Conservation (phyloP, 2,113 vertebrate species). For the Rana temporaria region DNA sequence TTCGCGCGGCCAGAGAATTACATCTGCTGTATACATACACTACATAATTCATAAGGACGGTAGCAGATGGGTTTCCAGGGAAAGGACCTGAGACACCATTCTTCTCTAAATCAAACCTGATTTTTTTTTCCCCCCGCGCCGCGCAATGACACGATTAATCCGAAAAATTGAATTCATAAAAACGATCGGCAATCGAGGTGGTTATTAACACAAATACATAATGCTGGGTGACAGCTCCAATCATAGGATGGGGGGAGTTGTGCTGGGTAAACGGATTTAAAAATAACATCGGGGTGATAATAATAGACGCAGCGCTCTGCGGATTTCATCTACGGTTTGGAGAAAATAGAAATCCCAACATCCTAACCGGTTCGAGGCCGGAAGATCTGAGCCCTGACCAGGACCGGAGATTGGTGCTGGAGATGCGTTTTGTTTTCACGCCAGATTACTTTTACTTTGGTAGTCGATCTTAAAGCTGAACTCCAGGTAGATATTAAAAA, state of each 20-base stretch:
- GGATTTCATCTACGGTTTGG: background rate
- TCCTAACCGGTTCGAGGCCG: no score
- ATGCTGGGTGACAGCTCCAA: constrained; percentile 30
- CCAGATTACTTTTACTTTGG: no score
- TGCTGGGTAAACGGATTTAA: background rate
- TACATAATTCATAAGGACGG: constrained; percentile 46
- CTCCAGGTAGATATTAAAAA: no score
- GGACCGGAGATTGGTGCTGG: no score
- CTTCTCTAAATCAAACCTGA: constrained; percentile 1
- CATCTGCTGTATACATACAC: constrained; percentile 26
- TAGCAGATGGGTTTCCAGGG: constrained; percentile 32
- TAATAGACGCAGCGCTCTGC: background rate
- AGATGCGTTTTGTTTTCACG: no score
- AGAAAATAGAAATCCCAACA: background rate
- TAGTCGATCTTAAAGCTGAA: no score
- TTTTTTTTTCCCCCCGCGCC: constrained; percentile 5
- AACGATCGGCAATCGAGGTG: background rate
- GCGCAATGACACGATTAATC: constrained; percentile 41
- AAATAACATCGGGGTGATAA: background rate
- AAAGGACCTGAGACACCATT: constrained; percentile 19
- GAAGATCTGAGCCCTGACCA: no score
- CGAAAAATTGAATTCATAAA: constrained; percentile 39
- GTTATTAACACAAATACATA: constrained; percentile 18
- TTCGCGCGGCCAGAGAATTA: constrained; percentile 1
- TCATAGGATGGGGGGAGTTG: background rate